A percentile compares a stretch with the other conserved stretches of the same genome.
Evolutionary conservation across 2,888 invertebrate genomes (phyloP).

Genomic region (Cheilosia variabilis): DNA sequence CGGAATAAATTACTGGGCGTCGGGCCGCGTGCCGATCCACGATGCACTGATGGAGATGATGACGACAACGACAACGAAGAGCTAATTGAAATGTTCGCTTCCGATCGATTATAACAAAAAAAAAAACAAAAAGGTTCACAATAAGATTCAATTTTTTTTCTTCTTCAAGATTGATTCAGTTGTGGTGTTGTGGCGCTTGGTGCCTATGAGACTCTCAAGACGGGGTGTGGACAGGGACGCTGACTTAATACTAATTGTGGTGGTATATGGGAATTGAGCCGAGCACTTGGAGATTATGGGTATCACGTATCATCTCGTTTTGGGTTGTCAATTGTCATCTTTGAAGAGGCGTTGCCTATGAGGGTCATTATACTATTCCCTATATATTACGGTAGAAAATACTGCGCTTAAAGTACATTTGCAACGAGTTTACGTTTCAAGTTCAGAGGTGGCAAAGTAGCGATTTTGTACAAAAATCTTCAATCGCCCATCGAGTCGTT

Average conservation of each 20-base stretch:
- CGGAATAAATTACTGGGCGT: conserved; percentile 36
- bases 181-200: conserved; percentile 7
- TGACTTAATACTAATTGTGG: conserved; percentile 26
- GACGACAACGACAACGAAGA: neutral
- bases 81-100: conserved; percentile 54
- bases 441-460: too few species aligned
- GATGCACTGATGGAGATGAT: conserved; percentile 1
- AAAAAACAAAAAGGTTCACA: conserved; percentile 3
- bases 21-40: conserved; percentile 15
- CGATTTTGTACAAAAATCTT: too few species aligned
- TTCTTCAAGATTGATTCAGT: neutral
- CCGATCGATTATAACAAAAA: conserved; percentile 22
- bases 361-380: too few species aligned
- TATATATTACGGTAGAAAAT: too few species aligned
- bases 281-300: neutral
- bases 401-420: too few species aligned
- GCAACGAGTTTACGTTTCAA: too few species aligned
- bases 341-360: neutral
- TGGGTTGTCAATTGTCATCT: neutral
- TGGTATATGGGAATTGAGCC: neutral
- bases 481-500: neutral
- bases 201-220: neutral
- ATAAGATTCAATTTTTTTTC: conserved; percentile 1
- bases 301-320: neutral
- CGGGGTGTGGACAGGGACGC: neutral